Conservation (phyloP, 2,888 invertebrate species). For the Dynastes maya region DNA sequence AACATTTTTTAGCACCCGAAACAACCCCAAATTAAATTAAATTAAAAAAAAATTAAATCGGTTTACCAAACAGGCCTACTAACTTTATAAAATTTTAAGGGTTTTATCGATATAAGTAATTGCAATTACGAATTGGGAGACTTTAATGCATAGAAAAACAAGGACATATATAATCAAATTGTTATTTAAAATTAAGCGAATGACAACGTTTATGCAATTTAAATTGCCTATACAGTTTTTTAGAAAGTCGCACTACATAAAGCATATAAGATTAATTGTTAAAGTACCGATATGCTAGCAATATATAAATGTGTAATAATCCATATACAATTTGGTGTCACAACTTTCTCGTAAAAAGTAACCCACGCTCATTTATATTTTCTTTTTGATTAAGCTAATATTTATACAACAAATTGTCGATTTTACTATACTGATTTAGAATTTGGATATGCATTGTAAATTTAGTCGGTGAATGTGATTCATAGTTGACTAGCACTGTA, state of each 20-base stretch:
- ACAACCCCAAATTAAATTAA: too few species aligned
- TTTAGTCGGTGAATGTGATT: not conserved
- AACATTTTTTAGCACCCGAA: too few species aligned
- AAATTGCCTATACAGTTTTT: slow-evolving; percentile 11
- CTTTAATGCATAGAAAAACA: too few species aligned
- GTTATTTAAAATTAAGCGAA: not conserved
- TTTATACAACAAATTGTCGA: not conserved
- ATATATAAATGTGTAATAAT: not conserved
- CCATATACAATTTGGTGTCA: slow-evolving; percentile 7
- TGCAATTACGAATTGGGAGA: too few species aligned
- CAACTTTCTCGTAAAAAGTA: slow-evolving; percentile 14
- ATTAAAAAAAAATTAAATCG: too few species aligned
- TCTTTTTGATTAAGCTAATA: not conserved
- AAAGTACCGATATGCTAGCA: not conserved
- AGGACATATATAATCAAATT: too few species aligned
- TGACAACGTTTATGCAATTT: not conserved
- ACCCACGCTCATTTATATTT: not conserved
- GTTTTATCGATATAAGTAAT: too few species aligned
- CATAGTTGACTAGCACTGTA: not conserved
- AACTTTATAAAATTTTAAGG: too few species aligned
- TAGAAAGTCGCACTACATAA: not conserved
- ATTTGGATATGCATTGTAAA: not conserved
- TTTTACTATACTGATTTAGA: not conserved
- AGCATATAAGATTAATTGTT: not conserved
- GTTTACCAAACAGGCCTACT: too few species aligned